Percentiles rank a stretch among this genome's conserved stretches.
Evolutionary conservation across 2,888 invertebrate genomes (phyloP).

Genomic region (Protodeltote pygarga): DNA sequence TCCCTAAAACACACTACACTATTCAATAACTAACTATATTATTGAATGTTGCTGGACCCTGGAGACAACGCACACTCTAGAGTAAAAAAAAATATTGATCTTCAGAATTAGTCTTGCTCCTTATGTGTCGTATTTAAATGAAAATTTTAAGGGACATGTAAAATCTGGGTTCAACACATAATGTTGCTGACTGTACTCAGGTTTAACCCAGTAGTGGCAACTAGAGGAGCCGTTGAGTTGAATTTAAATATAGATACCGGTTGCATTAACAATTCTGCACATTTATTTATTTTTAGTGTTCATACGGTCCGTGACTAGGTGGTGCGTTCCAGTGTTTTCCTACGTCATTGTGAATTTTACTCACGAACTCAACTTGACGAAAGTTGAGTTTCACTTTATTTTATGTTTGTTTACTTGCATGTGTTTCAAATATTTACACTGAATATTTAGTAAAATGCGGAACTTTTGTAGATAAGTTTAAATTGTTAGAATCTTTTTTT

Average conservation of each 20-base stretch:
- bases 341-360: conserved; percentile 55
- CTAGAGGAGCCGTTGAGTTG: conserved; percentile 67
- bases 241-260: conserved; percentile 69
- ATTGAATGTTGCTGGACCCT: too few relatives aligned
- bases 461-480: too few relatives aligned
- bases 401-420: conserved; percentile 45
- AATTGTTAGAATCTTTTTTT: too few relatives aligned
- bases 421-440: conserved; percentile 22
- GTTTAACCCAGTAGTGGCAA: conserved; percentile 59
- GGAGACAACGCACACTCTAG: too few relatives aligned
- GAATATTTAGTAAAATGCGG: conserved; percentile 6
- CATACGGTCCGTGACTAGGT: conserved; percentile 59
- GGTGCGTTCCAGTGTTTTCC: conserved; percentile 58
- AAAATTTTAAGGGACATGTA: too few relatives aligned
- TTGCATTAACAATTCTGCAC: conserved; percentile 70
- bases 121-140: too few relatives aligned
- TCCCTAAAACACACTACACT: too few relatives aligned
- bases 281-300: conserved; percentile 68
- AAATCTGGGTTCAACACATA: too few relatives aligned
- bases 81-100: too few relatives aligned
- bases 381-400: conserved; percentile 56
- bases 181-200: too few relatives aligned
- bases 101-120: too few relatives aligned
- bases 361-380: conserved; percentile 50
- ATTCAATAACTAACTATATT: too few relatives aligned